Conservation (phyloP, 2,888 invertebrate genomes). For the Drosophila helvetica region DNA sequence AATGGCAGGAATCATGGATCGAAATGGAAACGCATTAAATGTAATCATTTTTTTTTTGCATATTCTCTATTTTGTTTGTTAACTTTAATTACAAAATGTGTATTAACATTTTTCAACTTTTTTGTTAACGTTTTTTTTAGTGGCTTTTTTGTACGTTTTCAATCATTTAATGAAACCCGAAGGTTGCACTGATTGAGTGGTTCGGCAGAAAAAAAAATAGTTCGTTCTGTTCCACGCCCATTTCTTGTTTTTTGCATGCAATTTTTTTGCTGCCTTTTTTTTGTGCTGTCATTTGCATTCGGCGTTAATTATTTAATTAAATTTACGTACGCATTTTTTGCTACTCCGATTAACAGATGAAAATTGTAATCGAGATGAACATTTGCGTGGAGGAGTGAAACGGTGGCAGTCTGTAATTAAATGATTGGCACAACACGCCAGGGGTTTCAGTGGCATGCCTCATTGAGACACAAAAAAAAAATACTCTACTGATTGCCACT, state of each 20-base stretch:
- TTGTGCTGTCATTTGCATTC: conserved; percentile 27
- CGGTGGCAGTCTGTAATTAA: conserved; percentile 50
- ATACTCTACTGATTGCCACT: neutral
- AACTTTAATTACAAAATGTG: conserved; percentile 38
- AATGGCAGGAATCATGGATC: no score
- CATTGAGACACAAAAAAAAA: conserved; percentile 1
- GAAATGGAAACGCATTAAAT: neutral
- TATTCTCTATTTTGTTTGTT: conserved; percentile 1
- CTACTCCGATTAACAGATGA: conserved; percentile 23
- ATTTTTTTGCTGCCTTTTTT: conserved; percentile 13
- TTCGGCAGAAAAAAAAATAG: neutral
- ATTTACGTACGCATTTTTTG: conserved; percentile 36
- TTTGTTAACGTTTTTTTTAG: conserved; percentile 12
- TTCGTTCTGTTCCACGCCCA: conserved; percentile 14
- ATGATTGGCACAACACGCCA: conserved; percentile 38
- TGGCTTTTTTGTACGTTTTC: neutral
- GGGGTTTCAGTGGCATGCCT: conserved; percentile 18
- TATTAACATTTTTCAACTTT: conserved; percentile 27
- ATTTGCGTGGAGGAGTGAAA: conserved; percentile 25
- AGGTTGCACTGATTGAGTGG: conserved; percentile 51
- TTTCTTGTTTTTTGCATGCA: conserved; percentile 37
- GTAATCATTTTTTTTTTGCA: neutral
- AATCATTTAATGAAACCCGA: neutral
- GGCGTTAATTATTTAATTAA: conserved; percentile 58
- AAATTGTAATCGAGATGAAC: conserved; percentile 55